Percentiles rank a stretch among this genome's conserved stretches.
These are phyloP conservation scores for Asbolus verrucosus DNA, from an alignment of 1,140 invertebrate species.

Conservation along the genomic window DNA sequence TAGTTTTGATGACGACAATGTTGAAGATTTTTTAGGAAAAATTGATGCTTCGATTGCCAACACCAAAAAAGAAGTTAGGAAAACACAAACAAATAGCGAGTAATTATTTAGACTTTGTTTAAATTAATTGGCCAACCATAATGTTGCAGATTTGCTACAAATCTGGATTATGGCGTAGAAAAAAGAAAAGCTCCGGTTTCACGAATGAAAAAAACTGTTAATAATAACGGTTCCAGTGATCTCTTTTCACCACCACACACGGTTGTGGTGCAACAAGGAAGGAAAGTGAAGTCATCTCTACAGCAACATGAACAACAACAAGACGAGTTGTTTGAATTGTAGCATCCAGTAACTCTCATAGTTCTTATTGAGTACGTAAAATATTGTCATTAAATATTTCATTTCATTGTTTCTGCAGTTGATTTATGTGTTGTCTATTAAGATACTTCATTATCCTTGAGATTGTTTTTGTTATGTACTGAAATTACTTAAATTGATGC, in stretches of 20 bases:
- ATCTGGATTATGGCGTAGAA: conserved; percentile 56
- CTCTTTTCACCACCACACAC: conserved; percentile 67
- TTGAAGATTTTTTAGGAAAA: conserved; percentile 86
- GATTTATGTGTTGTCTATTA: neutral
- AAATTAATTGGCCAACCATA: too few species aligned
- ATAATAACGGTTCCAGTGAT: conserved; percentile 58
- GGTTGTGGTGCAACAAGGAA: conserved; percentile 82
- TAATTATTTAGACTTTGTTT: conserved; percentile 68
- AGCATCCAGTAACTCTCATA: conserved; percentile 66
- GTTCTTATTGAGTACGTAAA: too few species aligned
- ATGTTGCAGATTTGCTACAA: conserved; percentile 55
- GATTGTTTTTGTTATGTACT: too few species aligned
- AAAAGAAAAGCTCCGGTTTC: conserved; percentile 62
- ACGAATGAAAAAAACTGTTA: conserved; percentile 61
- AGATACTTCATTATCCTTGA: too few species aligned
- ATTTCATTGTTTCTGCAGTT: conserved; percentile 14
- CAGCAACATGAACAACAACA: conserved; percentile 85
- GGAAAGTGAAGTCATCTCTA: conserved; percentile 80
- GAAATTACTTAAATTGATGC: too few species aligned
- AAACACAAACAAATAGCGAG: conserved; percentile 81
- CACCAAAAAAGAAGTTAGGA: conserved; percentile 87
- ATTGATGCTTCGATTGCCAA: conserved; percentile 88
- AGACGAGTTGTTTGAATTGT: conserved; percentile 92
- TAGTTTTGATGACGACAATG: conserved; percentile 73
- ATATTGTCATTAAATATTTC: conserved; percentile 41